A percentile compares a stretch with the other conserved stretches of the same genome.
These are phyloP conservation scores for Stegodyphus dumicola DNA, from an alignment of 1,140 invertebrate species.

Conservation along the genomic window DNA sequence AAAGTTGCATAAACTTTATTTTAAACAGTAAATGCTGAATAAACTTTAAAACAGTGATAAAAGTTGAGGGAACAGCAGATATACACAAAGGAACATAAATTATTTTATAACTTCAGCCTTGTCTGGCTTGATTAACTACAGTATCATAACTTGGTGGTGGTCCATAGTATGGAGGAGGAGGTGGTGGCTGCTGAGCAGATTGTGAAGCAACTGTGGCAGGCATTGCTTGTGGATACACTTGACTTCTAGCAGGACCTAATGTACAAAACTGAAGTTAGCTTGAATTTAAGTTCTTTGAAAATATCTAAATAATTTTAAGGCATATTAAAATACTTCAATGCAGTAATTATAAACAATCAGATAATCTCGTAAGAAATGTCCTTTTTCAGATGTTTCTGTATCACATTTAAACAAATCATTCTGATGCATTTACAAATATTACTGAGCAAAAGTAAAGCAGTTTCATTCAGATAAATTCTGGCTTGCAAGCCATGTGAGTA, in stretches of 20 bases:
- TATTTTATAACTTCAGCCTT: neutral
- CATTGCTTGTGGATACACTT: neutral
- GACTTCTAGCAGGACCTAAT: neutral
- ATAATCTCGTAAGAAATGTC: too few relatives aligned
- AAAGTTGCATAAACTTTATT: neutral
- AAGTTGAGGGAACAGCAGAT: neutral
- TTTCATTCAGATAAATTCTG: too few relatives aligned
- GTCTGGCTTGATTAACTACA: constrained; percentile 12
- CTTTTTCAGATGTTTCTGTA: too few relatives aligned
- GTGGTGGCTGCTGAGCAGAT: constrained; percentile 14
- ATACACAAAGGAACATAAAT: constrained; percentile 25
- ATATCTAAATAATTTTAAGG: too few relatives aligned
- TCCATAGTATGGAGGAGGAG: constrained; percentile 49
- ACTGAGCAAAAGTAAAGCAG: too few relatives aligned
- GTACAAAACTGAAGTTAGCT: too few relatives aligned
- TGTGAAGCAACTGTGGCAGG: neutral
- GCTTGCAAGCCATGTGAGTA: too few relatives aligned
- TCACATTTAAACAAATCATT: too few relatives aligned
- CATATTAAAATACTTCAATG: too few relatives aligned
- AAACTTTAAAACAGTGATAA: constrained; percentile 18
- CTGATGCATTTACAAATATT: too few relatives aligned
- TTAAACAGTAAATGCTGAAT: constrained; percentile 3
- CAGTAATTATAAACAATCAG: too few relatives aligned
- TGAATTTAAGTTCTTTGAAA: too few relatives aligned
- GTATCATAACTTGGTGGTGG: constrained; percentile 49